Percentiles rank a stretch among this genome's conserved stretches.
Conservation (phyloP, 2,113 vertebrate species). For the Crocuta crocuta region DNA sequence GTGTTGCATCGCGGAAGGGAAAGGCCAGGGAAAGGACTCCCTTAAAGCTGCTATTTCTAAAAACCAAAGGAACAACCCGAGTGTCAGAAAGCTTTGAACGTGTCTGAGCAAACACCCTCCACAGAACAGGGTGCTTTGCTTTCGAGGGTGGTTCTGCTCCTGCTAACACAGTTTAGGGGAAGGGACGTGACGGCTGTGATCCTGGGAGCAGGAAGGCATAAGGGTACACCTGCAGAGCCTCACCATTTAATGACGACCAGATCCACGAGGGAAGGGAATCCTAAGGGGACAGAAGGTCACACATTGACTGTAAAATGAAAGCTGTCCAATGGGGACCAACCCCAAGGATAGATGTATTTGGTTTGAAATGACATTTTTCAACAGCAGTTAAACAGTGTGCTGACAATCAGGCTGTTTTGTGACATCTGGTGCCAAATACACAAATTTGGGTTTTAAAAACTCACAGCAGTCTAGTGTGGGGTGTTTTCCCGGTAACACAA, state of each 20-base stretch:
- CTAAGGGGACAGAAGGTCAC: neutral
- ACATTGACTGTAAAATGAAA: neutral
- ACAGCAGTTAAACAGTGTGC: neutral
- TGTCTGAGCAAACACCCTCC: neutral
- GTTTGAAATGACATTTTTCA: constrained; percentile 37
- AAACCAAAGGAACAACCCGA: neutral
- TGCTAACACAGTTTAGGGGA: neutral
- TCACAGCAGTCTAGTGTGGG: neutral
- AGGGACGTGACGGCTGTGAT: neutral
- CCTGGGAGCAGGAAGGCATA: neutral
- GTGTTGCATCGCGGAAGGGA: neutral
- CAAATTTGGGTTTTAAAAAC: neutral
- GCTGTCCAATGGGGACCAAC: neutral
- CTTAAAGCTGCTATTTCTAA: neutral
- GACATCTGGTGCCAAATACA: constrained; percentile 45
- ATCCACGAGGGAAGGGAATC: neutral
- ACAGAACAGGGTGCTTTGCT: neutral
- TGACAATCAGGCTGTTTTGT: constrained; percentile 20
- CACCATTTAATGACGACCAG: neutral
- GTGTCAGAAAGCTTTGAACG: neutral
- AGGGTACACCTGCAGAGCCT: neutral
- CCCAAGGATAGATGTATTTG: neutral
- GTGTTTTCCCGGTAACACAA: neutral
- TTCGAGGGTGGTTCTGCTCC: neutral
- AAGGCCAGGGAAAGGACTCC: constrained; percentile 26